Conservation (phyloP, 2,113 vertebrate species). For the Tricholaema leucomelas region DNA sequence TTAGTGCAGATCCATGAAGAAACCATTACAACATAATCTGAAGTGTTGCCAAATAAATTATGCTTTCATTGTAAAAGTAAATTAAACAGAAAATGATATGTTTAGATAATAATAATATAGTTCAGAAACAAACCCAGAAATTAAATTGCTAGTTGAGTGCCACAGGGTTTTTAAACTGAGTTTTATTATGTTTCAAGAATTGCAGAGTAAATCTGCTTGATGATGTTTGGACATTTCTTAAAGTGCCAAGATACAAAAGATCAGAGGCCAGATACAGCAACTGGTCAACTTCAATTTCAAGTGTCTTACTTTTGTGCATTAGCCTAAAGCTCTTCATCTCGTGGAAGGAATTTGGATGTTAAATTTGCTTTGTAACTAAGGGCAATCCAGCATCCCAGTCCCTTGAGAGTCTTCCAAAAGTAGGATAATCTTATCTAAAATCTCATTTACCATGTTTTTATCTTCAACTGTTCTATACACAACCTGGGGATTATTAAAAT, state of each 20-base stretch:
- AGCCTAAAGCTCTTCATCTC: background rate
- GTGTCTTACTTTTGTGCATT: background rate
- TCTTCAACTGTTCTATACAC: background rate
- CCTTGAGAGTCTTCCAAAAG: slow-evolving; percentile 3
- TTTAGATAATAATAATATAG: slow-evolving; percentile 20
- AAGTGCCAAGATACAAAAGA: slow-evolving; percentile 5
- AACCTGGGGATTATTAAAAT: slow-evolving; percentile 19
- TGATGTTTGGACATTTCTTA: slow-evolving; percentile 14
- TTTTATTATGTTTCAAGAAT: background rate
- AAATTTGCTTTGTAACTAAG: slow-evolving; percentile 7
- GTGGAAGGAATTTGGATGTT: background rate
- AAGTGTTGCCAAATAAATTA: slow-evolving; percentile 32
- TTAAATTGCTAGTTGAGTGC: slow-evolving; percentile 10
- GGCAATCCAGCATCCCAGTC: background rate
- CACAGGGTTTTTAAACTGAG: background rate
- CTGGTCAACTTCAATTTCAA: background rate
- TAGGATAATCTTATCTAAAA: slow-evolving; percentile 7
- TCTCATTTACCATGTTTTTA: slow-evolving; percentile 36
- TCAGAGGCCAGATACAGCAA: background rate
- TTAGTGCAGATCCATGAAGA: slow-evolving; percentile 46
- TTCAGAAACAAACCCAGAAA: slow-evolving; percentile 9
- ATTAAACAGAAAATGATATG: slow-evolving; percentile 31
- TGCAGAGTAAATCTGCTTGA: slow-evolving; percentile 1
- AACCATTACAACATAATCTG: slow-evolving; percentile 32
- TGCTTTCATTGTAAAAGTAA: slow-evolving; percentile 20